Conservation (phyloP, 2,797 vertebrate species). For the Tokudaia tokunoshimensis region DNA sequence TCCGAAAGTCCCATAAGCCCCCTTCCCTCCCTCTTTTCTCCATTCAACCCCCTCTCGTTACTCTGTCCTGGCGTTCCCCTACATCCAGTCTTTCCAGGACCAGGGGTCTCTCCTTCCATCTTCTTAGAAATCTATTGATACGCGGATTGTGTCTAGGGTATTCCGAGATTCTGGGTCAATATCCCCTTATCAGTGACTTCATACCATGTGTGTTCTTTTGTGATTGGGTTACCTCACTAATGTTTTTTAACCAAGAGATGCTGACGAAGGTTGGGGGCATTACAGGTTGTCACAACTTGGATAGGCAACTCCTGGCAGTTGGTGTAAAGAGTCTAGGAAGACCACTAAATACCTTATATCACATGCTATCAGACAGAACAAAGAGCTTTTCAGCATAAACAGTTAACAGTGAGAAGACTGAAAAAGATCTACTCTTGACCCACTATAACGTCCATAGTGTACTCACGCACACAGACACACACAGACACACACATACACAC, state of each 20-base stretch:
- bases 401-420: not conserved
- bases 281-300: not conserved
- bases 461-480: not conserved
- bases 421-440: not conserved
- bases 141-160: too few species aligned
- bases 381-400: not conserved
- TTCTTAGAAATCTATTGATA: too few species aligned
- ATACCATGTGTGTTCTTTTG: too few species aligned
- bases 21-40: too few species aligned
- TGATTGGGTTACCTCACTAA: too few species aligned
- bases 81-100: too few species aligned
- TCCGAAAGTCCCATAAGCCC: too few species aligned
- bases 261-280: not conserved
- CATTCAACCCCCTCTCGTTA: too few species aligned
- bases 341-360: not conserved
- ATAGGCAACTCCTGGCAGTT: not conserved
- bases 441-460: not conserved
- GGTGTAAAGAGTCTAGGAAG: not conserved
- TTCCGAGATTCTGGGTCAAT: too few species aligned
- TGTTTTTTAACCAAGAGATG: not conserved
- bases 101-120: too few species aligned
- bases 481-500: not conserved
- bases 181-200: too few species aligned
- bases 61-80: too few species aligned
- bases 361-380: not conserved